Conservation (phyloP, 1,140 invertebrate species). For the Bombus balteatus region DNA sequence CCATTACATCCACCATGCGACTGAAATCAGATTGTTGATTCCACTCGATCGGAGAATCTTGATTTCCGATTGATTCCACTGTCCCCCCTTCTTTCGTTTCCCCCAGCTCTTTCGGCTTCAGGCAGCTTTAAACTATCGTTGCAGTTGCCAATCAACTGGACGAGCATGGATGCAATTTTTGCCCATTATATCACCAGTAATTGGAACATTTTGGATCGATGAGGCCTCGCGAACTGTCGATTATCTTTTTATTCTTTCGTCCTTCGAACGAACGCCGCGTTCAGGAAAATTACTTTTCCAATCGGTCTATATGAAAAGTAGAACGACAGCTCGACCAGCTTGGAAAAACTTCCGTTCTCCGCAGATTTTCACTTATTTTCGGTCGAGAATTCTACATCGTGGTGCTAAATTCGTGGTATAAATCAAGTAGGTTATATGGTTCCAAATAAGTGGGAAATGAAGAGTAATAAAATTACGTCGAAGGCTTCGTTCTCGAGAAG, state of each 20-base stretch:
- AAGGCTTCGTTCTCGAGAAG: too few relatives aligned
- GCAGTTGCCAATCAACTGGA: background rate
- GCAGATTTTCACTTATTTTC: background rate
- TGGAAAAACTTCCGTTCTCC: background rate
- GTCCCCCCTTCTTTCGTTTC: background rate
- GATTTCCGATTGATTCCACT: background rate
- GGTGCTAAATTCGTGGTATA: too few relatives aligned
- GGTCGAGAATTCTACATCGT: too few relatives aligned
- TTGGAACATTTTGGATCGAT: background rate
- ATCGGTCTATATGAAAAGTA: background rate
- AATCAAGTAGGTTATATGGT: too few relatives aligned
- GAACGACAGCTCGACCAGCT: background rate
- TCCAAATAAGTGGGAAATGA: too few relatives aligned
- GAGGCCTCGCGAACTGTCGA: background rate
- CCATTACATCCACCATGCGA: background rate
- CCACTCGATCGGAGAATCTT: background rate
- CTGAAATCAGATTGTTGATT: conserved; percentile 23
- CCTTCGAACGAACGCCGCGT: background rate
- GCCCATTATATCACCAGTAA: background rate
- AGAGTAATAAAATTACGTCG: too few relatives aligned
- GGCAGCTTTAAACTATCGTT: background rate
- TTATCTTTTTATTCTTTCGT: background rate
- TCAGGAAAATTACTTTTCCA: background rate
- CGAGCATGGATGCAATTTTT: background rate
- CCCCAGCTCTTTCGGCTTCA: too few relatives aligned